Conservation (phyloP, 2,888 invertebrate species). For the Ochropleura plecta region DNA sequence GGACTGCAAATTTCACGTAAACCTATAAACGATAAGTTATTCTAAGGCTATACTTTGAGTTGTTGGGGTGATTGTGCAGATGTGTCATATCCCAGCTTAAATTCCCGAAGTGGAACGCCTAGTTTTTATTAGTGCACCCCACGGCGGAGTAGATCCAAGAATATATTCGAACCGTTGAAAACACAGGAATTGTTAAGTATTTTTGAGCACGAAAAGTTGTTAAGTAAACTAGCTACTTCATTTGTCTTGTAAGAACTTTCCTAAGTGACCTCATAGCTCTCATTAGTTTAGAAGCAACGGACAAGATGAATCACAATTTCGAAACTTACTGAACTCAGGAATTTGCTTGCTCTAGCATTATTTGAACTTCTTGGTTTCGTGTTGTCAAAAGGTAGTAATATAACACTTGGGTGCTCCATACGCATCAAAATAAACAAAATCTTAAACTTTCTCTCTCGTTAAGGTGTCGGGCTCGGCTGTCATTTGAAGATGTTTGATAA, state of each 20-base stretch:
- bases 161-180: neutral
- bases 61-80: too few species aligned
- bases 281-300: slow-evolving; percentile 23
- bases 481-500: neutral
- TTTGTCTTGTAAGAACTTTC: slow-evolving; percentile 29
- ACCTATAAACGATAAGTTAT: too few species aligned
- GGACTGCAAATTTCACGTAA: too few species aligned
- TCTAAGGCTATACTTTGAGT: too few species aligned
- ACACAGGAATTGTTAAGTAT: neutral
- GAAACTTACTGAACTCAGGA: slow-evolving; percentile 12
- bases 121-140: too few species aligned
- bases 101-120: too few species aligned
- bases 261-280: slow-evolving; percentile 9
- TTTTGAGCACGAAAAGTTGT: neutral
- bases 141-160: neutral
- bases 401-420: neutral
- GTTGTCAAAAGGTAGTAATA: neutral
- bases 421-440: neutral
- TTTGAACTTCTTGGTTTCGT: slow-evolving; percentile 1
- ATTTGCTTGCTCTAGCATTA: neutral
- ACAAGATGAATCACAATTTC: slow-evolving; percentile 42
- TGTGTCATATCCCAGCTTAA: too few species aligned
- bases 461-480: neutral
- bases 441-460: neutral
- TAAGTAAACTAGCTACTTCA: slow-evolving; percentile 22